Evolutionary conservation across 2,797 vertebrate genomes (phyloP).

Genomic region (Sebastes itinus): DNA sequence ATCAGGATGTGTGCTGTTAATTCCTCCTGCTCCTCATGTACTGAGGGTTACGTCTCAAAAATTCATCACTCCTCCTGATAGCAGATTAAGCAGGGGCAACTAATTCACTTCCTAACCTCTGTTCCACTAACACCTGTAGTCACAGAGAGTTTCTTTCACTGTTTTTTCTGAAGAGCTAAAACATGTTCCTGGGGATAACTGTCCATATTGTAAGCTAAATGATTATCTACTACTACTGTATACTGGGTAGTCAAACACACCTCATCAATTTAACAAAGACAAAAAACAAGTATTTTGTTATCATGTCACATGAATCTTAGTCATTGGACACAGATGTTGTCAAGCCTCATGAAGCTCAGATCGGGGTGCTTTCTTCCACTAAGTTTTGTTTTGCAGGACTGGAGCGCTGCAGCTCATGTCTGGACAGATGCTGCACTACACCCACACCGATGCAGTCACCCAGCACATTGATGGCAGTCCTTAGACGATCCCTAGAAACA

Average conservation of each 20-base stretch:
- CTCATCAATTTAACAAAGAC: not conserved
- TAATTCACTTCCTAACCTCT: not conserved
- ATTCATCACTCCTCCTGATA: not conserved
- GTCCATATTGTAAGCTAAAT: not conserved
- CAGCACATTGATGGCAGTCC: slow-evolving; percentile 87
- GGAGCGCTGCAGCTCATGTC: slow-evolving; percentile 15
- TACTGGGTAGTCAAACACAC: not conserved
- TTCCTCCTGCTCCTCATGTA: not conserved
- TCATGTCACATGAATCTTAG: not conserved
- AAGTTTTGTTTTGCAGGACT: not conserved
- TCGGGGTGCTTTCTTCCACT: not conserved
- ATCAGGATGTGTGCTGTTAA: not conserved
- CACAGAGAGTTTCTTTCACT: not conserved
- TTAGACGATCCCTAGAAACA: slow-evolving; percentile 78
- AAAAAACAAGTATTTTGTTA: not conserved
- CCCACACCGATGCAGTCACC: slow-evolving; percentile 78
- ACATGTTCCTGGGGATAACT: not conserved
- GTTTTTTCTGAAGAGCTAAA: not conserved
- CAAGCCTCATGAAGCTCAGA: not conserved
- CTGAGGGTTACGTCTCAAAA: not conserved
- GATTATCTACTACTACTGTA: not conserved
- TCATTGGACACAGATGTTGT: not conserved
- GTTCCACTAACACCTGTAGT: not conserved
- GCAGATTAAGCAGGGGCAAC: not conserved
- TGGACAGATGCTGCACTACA: slow-evolving; percentile 57